Conservation (phyloP, 2,797 vertebrate genomes). For the Oryzias dopingdopingensis region DNA sequence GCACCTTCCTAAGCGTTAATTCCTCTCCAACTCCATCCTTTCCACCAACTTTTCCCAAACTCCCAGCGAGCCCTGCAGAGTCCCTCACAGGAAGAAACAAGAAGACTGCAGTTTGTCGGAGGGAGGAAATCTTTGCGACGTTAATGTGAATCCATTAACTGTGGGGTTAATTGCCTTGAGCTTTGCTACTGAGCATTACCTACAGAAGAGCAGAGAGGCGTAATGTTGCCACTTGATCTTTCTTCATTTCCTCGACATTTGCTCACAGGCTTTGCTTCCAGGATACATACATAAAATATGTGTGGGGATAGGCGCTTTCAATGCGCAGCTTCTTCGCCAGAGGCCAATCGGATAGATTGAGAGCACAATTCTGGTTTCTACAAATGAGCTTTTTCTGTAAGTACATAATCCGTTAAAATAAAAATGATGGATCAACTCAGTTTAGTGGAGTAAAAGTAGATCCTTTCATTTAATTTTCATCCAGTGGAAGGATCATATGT, state of each 20-base stretch:
- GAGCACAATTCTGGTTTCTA: not conserved
- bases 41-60: conserved; percentile 19
- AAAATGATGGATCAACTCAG: not conserved
- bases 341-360: conserved; percentile 19
- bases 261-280: conserved; percentile 8
- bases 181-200: conserved; percentile 26
- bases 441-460: conserved; percentile 1
- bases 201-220: conserved; percentile 18
- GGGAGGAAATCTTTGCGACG: conserved; percentile 31
- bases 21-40: conserved; percentile 8
- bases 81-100: conserved; percentile 17
- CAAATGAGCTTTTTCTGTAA: conserved; percentile 22
- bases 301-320: conserved; percentile 17
- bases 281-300: conserved; percentile 14
- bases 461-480: not conserved
- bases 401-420: conserved; percentile 5
- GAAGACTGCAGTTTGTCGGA: conserved; percentile 6
- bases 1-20: too few relatives aligned
- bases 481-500: too few relatives aligned
- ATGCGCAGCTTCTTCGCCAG: conserved; percentile 5
- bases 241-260: conserved; percentile 1
- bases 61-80: conserved; percentile 19
- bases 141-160: conserved; percentile 44
- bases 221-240: conserved; percentile 27
- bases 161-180: conserved; percentile 40